Evolutionary conservation across 1,140 invertebrate species (phyloP), one percentile per base, ranked within the genome.

Genomic region (Orchestia grillus): DNA sequence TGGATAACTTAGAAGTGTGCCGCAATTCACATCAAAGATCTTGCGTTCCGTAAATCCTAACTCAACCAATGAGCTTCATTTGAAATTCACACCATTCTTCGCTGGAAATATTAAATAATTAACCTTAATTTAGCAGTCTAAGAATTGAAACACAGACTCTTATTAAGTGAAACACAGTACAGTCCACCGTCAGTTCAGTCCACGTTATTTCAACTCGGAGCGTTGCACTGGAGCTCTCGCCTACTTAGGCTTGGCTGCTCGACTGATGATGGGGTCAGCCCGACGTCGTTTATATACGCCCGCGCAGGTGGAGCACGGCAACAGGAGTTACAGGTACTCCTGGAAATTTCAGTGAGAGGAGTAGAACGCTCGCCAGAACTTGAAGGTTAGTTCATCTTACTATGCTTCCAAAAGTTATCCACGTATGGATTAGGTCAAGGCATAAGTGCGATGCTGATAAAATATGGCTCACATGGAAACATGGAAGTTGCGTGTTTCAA

Each of bases 331-430:
- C 62, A 77, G 62, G 88, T 91, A 91, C 88, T 91, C 41, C 28
- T 91, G 88, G 88, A 91, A 91, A 91, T 91, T 43, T 91, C 41
- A 91, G 88, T 43, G 88, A 91, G 88, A 91, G 88, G 88, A 91
- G 41, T 91, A 91, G 15, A 91, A 36, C 88, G 4, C 28, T 43
- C 44, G 41, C 41, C 41, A 41, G 44, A 91, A 44, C 88, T 44
- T 44, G 88, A 91, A 91, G 88, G 88, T 91, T 91, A 91, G 28
- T 77, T 77, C 62, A 91, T 28, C 41, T 43, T 42, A 36, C 23
- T 43, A 42, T 43, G 11, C 44, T 42, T 91, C 88, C 4, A 41
- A 42, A 91, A 91, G 15, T 42, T 91, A 4, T 42, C 88, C 41
- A 77, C 3, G 62, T 77, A 1, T 42, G 88, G 23, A 91, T 91